Evolutionary conservation across 1,140 invertebrate genomes (phyloP).

Genomic region (Centruroides sculpturatus): DNA sequence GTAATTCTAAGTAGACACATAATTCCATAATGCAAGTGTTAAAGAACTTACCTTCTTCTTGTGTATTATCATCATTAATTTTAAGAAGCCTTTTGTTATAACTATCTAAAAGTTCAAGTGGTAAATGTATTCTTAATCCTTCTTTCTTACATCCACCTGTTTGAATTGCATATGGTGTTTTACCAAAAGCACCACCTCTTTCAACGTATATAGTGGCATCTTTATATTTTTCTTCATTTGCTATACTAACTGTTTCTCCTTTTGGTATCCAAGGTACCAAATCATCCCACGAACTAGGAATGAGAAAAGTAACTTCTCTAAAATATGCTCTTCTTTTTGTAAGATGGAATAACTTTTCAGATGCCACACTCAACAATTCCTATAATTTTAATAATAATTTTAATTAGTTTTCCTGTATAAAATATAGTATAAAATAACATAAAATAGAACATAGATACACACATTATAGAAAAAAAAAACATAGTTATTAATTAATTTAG

Average conservation of each 20-base stretch:
- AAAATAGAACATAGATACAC: no score
- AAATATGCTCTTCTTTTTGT: slow-evolving; percentile 6
- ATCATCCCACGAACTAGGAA: not conserved
- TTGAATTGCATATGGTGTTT: slow-evolving; percentile 3
- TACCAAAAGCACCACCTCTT: not conserved
- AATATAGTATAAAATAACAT: no score
- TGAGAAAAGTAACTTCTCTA: not conserved
- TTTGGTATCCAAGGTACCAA: not conserved
- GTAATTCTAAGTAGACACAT: no score
- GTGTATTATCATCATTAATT: no score
- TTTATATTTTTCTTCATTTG: not conserved
- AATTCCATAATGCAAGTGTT: no score
- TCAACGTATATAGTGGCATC: not conserved
- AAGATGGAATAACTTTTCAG: not conserved
- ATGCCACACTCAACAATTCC: slow-evolving; percentile 1
- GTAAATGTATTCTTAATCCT: not conserved
- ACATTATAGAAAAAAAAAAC: no score
- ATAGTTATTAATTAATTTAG: no score
- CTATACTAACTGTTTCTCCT: not conserved
- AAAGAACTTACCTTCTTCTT: no score
- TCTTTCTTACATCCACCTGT: not conserved
- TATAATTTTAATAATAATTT: not conserved
- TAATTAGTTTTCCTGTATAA: no score
- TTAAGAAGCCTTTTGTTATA: no score
- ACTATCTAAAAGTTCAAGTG: not conserved